Evolutionary conservation across 2,797 vertebrate species (phyloP).

Genomic region (Pelochelys cantorii): DNA sequence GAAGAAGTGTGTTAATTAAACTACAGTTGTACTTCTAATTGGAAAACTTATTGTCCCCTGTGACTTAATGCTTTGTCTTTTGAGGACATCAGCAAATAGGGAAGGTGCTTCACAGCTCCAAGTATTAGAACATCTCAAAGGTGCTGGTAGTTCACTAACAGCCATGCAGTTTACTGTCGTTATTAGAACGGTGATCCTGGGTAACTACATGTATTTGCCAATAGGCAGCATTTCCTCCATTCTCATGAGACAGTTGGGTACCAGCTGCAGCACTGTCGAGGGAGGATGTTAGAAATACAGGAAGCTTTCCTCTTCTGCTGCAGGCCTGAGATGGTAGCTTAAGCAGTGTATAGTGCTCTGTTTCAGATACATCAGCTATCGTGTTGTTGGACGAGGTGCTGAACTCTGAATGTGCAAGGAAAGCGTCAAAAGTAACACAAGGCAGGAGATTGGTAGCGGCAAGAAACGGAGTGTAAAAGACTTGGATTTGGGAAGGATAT

Average conservation of each 20-base stretch:
- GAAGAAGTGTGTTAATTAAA: background rate
- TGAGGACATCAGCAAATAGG: background rate
- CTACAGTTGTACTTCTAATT: background rate
- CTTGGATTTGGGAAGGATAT: background rate
- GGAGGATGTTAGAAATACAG: background rate
- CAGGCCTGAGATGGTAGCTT: background rate
- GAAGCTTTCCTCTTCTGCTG: background rate
- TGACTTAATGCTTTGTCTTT: background rate
- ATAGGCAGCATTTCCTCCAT: background rate
- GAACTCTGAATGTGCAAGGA: background rate
- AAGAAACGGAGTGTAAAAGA: background rate
- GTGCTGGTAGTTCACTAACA: background rate
- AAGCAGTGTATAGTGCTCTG: background rate
- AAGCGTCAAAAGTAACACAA: background rate
- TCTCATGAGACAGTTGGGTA: accelerated
- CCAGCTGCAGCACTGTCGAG: accelerated
- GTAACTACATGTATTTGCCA: accelerated
- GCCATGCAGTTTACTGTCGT: background rate
- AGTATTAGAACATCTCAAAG: background rate
- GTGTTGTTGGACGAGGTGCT: background rate
- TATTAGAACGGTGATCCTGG: background rate
- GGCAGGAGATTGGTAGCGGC: background rate
- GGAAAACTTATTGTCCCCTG: background rate
- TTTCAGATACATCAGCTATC: background rate
- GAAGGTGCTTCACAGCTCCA: background rate